Evolutionary conservation across 2,113 vertebrate genomes (phyloP), one percentile per base, ranked within the genome.

Genomic region (Arenaria interpres): DNA sequence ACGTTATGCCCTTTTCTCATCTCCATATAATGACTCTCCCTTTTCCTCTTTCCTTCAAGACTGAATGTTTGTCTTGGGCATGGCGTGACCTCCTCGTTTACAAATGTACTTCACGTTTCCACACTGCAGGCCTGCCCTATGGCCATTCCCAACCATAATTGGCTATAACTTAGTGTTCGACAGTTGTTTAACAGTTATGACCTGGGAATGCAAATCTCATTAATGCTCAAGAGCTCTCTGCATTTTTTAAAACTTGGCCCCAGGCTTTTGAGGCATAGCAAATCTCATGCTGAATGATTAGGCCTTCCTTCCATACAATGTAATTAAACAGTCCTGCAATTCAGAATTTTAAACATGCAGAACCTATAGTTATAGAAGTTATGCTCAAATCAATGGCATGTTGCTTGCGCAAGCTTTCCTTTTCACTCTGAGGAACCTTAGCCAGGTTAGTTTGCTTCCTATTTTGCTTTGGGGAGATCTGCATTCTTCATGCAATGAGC

Each of bases 1-100:
- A 85, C 75, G 6, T 12, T 19, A 67, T 83, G 71, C 59, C 63
- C 59, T 94, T 89, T 86, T 59, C 64, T 88, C 32, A 66, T 82
- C 91, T 88, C 71, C 63, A 69, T 56, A 53, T 28, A 96, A 84
- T 41, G 54, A 85, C 67, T 89, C 81, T 71, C 67, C 54, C 57
- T 83, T 89, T 91, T 93, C 85, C 64, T 84, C 56, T 90, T 86
- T 80, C 63, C 46, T 84, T 90, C 46, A 67, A 39, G 28, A 90
- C 35, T 67, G 39, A 63, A 51, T 85, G 51, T 73, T 85, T 85
- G 67, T 51, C 85, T 78, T 86, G 82, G 74, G 48, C 68, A 86
- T 18, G 21, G 72, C 46, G 54, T 63, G 59, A 73, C 20, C 75
- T 91, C 66, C 50, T 81, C 15, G 3, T 80, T 96, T 90, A 73